Percentiles rank a stretch among this genome's conserved stretches.
Evolutionary conservation across 2,113 vertebrate genomes (phyloP).

Genomic region (Cercopithecus mona): DNA sequence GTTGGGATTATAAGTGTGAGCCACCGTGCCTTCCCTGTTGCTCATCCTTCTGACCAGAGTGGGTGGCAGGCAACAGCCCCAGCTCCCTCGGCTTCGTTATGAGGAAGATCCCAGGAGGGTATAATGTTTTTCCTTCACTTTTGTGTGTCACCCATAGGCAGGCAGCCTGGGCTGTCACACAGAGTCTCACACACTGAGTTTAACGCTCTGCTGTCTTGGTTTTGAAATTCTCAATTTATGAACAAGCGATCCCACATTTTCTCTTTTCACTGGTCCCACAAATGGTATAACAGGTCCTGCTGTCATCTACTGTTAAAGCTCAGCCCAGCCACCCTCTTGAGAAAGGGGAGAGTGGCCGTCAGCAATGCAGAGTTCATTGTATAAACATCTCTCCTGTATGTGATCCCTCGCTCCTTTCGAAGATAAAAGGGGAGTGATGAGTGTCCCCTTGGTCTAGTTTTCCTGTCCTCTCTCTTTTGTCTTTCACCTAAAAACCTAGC

Average conservation of each 20-base stretch:
- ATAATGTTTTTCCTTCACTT: not conserved
- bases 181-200: not conserved
- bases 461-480: not conserved
- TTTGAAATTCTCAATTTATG: not conserved
- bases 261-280: not conserved
- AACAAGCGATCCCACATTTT: not conserved
- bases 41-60: not conserved
- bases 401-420: not conserved
- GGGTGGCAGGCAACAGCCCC: accelerated
- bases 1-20: too few species aligned
- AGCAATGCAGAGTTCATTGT: not conserved
- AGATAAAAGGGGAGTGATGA: not conserved
- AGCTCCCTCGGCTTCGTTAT: not conserved
- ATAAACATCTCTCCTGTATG: not conserved
- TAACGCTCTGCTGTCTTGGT: not conserved
- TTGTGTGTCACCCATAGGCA: not conserved
- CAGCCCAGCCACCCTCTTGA: not conserved
- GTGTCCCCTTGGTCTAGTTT: not conserved
- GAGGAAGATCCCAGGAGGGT: not conserved
- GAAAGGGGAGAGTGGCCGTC: not conserved
- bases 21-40: too few species aligned
- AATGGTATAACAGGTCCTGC: too few species aligned
- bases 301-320: not conserved
- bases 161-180: not conserved
- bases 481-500: not conserved